Evolutionary conservation across 2,797 vertebrate genomes (phyloP).

Genomic region (Gephyroberyx darwinii): DNA sequence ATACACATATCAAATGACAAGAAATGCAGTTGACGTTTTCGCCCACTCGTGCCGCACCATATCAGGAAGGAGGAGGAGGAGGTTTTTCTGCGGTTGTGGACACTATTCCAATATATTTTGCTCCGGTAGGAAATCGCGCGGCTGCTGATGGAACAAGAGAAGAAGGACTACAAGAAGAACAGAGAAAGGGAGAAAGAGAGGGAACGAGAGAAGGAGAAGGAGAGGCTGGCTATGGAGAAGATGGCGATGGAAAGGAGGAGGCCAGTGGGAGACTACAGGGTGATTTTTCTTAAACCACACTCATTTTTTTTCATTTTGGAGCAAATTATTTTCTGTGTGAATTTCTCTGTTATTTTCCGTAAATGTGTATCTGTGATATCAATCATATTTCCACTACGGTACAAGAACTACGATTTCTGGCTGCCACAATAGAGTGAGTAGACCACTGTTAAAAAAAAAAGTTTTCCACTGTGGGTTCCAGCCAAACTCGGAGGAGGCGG

Average conservation of each 20-base stretch:
- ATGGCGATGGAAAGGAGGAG: slow-evolving; percentile 82
- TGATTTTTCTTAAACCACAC: slow-evolving; percentile 58
- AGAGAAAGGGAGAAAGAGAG: slow-evolving; percentile 86
- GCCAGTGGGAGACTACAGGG: slow-evolving; percentile 87
- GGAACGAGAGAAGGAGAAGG: slow-evolving; percentile 87
- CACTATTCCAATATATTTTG: slow-evolving; percentile 1
- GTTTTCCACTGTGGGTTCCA: slow-evolving; percentile 58
- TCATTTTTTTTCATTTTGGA: background rate
- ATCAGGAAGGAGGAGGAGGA: background rate
- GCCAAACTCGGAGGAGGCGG: slow-evolving; percentile 82
- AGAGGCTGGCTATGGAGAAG: slow-evolving; percentile 84
- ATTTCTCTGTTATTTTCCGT: background rate
- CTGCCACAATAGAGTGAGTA: background rate
- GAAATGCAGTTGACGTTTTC: rapidly evolving
- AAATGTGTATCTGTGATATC: background rate
- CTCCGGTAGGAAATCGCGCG: slow-evolving; percentile 91
- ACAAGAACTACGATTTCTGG: slow-evolving; percentile 20
- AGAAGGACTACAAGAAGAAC: slow-evolving; percentile 88
- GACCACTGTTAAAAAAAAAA: background rate
- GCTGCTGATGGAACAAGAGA: slow-evolving; percentile 93
- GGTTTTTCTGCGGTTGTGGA: background rate
- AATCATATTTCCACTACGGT: slow-evolving; percentile 24
- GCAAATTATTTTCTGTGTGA: slow-evolving; percentile 2
- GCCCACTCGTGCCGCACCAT: too few species aligned
- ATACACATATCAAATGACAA: background rate